These are phyloP conservation scores for Caradrina kadenii DNA, from an alignment of 2,888 invertebrate genomes.

Conservation along the genomic window DNA sequence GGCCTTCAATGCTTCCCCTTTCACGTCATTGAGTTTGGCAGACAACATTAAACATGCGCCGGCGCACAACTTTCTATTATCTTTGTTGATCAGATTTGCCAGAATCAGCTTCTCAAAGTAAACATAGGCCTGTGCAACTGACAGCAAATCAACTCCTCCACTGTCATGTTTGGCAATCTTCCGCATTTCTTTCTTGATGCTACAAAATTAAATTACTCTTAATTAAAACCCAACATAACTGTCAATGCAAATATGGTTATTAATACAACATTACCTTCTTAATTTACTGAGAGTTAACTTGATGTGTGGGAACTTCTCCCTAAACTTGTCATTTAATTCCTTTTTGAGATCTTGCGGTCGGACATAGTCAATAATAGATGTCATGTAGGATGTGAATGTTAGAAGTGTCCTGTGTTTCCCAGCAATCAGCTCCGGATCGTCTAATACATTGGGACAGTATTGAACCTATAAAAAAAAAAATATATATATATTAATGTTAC, in stretches of 20 bases:
- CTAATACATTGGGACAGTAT: constrained; percentile 97
- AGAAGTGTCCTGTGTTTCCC: constrained; percentile 96
- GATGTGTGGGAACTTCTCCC: constrained; percentile 98
- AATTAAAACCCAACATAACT: constrained; percentile 12
- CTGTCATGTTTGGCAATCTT: constrained; percentile 96
- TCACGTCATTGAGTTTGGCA: constrained; percentile 99
- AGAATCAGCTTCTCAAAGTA: constrained; percentile 99
- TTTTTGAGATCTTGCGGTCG: constrained; percentile 98
- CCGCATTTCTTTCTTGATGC: constrained; percentile 98
- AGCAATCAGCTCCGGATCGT: constrained; percentile 97
- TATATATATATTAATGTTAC: neutral
- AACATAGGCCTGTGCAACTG: constrained; percentile 99
- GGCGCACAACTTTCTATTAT: constrained; percentile 98
- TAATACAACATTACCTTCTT: constrained; percentile 92
- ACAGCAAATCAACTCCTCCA: constrained; percentile 95
- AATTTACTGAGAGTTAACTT: constrained; percentile 98
- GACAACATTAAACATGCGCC: constrained; percentile 98
- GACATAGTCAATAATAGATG: constrained; percentile 99
- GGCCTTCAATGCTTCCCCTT: constrained; percentile 96
- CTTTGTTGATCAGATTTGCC: constrained; percentile 97
- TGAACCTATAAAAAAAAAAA: constrained; percentile 80
- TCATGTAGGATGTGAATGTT: constrained; percentile 97
- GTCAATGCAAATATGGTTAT: neutral
- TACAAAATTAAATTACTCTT: constrained; percentile 77
- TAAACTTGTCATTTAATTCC: constrained; percentile 99